Base-by-base conservation (phyloP, 2,888 invertebrate species). In the Scelioninae gen. 1 region DNA sequence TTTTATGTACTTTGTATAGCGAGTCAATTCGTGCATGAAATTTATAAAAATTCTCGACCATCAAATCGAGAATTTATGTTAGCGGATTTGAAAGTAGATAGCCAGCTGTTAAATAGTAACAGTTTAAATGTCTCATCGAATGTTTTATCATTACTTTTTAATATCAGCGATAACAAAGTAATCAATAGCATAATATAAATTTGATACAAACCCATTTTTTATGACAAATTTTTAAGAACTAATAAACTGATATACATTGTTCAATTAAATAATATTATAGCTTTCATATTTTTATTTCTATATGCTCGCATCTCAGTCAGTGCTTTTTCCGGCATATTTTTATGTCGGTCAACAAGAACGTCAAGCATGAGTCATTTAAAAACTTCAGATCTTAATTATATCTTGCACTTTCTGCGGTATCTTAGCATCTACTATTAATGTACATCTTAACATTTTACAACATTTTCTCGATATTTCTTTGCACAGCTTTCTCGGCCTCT, bases 291-390 rank as follows among this genome's bases (percentile, higher is more conserved):
- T 34, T 34, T 49, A 51, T 53, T 16, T 68, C 32, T 47, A 43
- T 47, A 66, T 13, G 32, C 16, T 23, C 15, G 43, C n/a, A 43
- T 53, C n/a, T 16, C 15, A 58, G 15, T 1, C 40, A 32, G 34
- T 43, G 13, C 43, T 66, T 62, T 68, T 49, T 32, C 43, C 38
- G 56, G 51, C 58, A 56, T 43, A 78, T 62, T 69, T 78, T 71
- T 55, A 78, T 78, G 78, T 78, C 51, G 69, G 78, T 72, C 71
- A 78, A 71, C 43, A 65, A 51, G 11, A 51, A 62, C 58, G 31
- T n/a, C 40, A 56, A 53, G 53, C 53, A 38, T 9, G 32, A 62
- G 31, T 77, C 60, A 60, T 68, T 68, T 77, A 60, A 77, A 75
- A 63, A 56, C 58, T 51, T 58, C 16, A 76, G 55, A 53, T 77